Evolutionary conservation across 2,113 vertebrate species (phyloP), one percentile per base, ranked within the genome.

Genomic region (Bubo blakistoni): DNA sequence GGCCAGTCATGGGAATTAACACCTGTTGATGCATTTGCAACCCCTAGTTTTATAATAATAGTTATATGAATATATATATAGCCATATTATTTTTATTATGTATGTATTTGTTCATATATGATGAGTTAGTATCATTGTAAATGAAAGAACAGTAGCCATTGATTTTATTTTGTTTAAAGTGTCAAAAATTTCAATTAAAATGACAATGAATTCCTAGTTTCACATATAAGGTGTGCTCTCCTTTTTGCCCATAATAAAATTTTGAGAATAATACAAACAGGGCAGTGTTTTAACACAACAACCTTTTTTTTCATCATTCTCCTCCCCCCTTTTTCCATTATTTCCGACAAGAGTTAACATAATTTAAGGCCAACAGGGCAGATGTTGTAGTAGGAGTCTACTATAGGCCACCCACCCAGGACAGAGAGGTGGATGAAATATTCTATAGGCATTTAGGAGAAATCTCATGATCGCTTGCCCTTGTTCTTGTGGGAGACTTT

Each of bases 211-310:
- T 76, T 71, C 18, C 9, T 38, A 9, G 3, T 8, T 59, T 73
- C 10, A 17, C 14, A 13, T 20, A 25, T 14, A 51, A 55, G 7
- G 2, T 34, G 11, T 21, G 4, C 9, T 83, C 4, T 14, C 3
- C 3, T 22, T 40, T 70, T 26, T 71, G 13, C 0, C 0, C 5
- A 42, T 42, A 65, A 34, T 1, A 79, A 32, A 16, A 40, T 29
- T 63, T 86, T 69, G 10, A 44, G 16, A 47, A 9, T 17, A 44
- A n/a, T 42, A 30, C 7, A 54, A 59, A 44, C 6, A 34, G 1
- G 6, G 3, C 3, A 40, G 3, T 34, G 14, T 67, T 78, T 81
- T 66, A 88, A 12, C 34, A 67, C 12, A 86, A 44, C 7, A 0
- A 0, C 16, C 10, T 44, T 78, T 16, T 5, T 72, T n/a, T 16